Evolutionary conservation across 1,140 invertebrate species (phyloP).

Genomic region (Tigriopus japonicus): DNA sequence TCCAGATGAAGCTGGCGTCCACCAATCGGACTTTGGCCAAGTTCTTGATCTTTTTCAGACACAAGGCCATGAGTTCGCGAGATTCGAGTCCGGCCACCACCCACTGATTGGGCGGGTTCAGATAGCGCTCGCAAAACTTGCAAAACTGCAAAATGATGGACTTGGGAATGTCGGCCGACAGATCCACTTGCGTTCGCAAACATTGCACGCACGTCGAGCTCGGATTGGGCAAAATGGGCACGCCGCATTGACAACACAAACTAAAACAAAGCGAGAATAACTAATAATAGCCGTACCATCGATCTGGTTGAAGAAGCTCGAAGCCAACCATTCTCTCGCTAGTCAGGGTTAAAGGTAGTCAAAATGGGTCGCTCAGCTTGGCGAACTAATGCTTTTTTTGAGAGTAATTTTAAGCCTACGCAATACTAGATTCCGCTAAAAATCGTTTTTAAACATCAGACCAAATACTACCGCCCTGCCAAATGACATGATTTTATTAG

Average conservation of each 20-base stretch:
- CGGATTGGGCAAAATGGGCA: slow-evolving; percentile 63
- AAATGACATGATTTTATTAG: too few species aligned
- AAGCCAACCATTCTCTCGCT: too few species aligned
- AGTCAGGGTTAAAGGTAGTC: too few species aligned
- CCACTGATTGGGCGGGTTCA: slow-evolving; percentile 85
- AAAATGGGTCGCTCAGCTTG: too few species aligned
- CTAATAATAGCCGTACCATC: too few species aligned
- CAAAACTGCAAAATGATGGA: slow-evolving; percentile 75
- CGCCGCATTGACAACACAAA: slow-evolving; percentile 9
- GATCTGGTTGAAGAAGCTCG: too few species aligned
- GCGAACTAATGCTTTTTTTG: too few species aligned
- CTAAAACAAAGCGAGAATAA: not conserved
- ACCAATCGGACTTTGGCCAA: slow-evolving; percentile 70
- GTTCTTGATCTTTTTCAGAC: slow-evolving; percentile 83
- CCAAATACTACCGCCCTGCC: too few species aligned
- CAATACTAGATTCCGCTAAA: too few species aligned
- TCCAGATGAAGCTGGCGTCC: slow-evolving; percentile 96
- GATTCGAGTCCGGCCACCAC: slow-evolving; percentile 73
- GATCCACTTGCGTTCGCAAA: slow-evolving; percentile 71
- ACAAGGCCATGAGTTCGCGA: slow-evolving; percentile 70
- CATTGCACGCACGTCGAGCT: slow-evolving; percentile 94
- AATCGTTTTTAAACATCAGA: too few species aligned
- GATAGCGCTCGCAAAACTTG: slow-evolving; percentile 77
- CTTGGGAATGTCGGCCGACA: slow-evolving; percentile 90
- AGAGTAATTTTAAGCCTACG: too few species aligned